A percentile compares a stretch with the other conserved stretches of the same genome.
These are phyloP conservation scores for Siderastrea radians DNA, from an alignment of 92 coral and sea anemone genomes.

Conservation along the genomic window DNA sequence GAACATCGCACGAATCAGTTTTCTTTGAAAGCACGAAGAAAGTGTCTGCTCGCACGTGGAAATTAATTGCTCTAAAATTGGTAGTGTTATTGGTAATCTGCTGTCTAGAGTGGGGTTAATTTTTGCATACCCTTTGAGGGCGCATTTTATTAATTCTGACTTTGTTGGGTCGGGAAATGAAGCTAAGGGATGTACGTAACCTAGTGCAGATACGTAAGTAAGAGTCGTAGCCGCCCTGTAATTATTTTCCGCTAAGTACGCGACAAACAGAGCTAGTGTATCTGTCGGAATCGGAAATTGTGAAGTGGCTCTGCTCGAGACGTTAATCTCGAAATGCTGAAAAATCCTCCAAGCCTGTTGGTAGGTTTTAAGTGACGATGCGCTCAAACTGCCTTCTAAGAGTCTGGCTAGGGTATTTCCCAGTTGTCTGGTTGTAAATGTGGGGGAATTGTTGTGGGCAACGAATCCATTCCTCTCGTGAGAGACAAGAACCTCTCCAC, in stretches of 20 bases:
- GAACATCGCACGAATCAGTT: slow-evolving; percentile 48
- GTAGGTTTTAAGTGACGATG: too few species aligned
- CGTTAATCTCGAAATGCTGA: too few species aligned
- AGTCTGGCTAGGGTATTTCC: too few species aligned
- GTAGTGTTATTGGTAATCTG: slow-evolving; percentile 55
- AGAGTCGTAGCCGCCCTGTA: slow-evolving; percentile 23
- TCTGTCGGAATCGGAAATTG: too few species aligned
- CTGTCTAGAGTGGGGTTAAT: slow-evolving; percentile 41
- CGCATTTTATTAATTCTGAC: slow-evolving; percentile 2
- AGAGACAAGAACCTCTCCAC: too few species aligned
- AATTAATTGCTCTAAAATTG: slow-evolving; percentile 37
- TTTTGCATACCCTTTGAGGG: slow-evolving; percentile 49
- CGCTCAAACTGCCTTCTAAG: too few species aligned
- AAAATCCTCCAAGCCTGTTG: too few species aligned
- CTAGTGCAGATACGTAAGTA: slow-evolving; percentile 37
- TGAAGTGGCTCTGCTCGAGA: too few species aligned
- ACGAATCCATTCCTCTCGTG: too few species aligned
- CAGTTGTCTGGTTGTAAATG: too few species aligned
- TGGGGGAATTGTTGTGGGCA: too few species aligned
- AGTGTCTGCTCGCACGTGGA: slow-evolving; percentile 17
- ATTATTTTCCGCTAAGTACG: slow-evolving; percentile 42
- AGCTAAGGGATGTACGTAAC: slow-evolving; percentile 45
- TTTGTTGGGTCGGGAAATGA: slow-evolving; percentile 35
- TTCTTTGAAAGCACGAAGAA: not conserved
- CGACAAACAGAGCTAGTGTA: slow-evolving; percentile 35